phyloP scores from a whole-genome alignment of 2,888 invertebrate genomes.

The Laspeyria flexula region DNA sequence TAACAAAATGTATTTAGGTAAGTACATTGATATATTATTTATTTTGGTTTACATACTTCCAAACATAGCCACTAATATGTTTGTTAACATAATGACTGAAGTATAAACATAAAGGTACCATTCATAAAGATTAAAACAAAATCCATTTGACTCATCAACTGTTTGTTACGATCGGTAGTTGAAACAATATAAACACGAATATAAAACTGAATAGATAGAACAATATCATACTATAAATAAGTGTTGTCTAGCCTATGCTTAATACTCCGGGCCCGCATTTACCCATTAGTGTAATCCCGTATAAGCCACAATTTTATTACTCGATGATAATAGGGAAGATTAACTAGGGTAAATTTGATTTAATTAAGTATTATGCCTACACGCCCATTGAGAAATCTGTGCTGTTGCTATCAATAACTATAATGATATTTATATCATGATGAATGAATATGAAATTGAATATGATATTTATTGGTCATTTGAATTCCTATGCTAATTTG shows the following conservation, averaged over 20 bases:
- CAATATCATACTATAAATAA: constrained; percentile 49
- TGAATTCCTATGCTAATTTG: constrained; percentile 27
- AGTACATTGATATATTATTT: too few relatives aligned
- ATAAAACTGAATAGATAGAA: constrained; percentile 34
- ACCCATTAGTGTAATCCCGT: constrained; percentile 54
- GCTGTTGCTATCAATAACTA: constrained; percentile 15
- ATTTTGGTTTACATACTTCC: too few relatives aligned
- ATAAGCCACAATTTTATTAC: constrained; percentile 66
- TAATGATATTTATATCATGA: constrained; percentile 29
- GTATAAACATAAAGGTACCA: constrained; percentile 5
- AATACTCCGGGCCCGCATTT: constrained; percentile 59
- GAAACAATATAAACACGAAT: constrained; percentile 26
- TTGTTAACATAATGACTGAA: background rate
- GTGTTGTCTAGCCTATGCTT: constrained; percentile 46
- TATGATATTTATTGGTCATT: constrained; percentile 20
- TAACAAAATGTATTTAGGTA: background rate
- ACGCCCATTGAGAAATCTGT: constrained; percentile 41
- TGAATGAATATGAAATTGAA: constrained; percentile 30
- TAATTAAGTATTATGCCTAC: constrained; percentile 48
- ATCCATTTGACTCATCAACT: constrained; percentile 7
- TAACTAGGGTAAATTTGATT: constrained; percentile 67
- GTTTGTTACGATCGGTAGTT: background rate
- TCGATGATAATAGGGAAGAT: constrained; percentile 62
- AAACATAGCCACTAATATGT: background rate
- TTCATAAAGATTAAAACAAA: constrained; percentile 3